phyloP scores from a whole-genome alignment of 2,888 invertebrate species.

The Diaphora mendica region DNA sequence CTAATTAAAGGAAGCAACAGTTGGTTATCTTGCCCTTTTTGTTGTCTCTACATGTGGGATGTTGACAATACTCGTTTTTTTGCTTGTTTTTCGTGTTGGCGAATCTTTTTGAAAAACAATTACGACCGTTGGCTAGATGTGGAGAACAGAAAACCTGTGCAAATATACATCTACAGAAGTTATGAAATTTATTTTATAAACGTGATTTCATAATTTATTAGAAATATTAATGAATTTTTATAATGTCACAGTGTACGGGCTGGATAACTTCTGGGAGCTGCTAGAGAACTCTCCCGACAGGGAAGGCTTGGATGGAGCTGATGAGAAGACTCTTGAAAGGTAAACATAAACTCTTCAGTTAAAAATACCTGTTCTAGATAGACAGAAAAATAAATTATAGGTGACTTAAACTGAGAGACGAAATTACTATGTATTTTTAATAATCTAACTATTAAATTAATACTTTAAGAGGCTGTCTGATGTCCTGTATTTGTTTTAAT shows the following conservation, averaged over 20 bases:
- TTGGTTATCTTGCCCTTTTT: slow-evolving; percentile 23
- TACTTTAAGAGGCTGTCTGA: not conserved
- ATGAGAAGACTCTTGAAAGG: slow-evolving; percentile 79
- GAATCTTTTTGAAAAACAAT: slow-evolving; percentile 4
- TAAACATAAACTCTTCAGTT: slow-evolving; percentile 42
- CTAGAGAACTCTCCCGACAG: slow-evolving; percentile 75
- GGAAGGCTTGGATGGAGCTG: slow-evolving; percentile 70
- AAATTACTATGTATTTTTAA: not conserved
- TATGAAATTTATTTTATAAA: not conserved
- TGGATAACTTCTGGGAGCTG: slow-evolving; percentile 83
- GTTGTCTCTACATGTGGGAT: slow-evolving; percentile 16
- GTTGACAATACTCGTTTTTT: slow-evolving; percentile 22
- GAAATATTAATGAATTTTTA: not conserved
- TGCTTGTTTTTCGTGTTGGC: slow-evolving; percentile 11
- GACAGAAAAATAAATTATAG: not conserved
- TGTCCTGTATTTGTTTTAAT: not conserved
- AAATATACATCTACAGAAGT: slow-evolving; percentile 4
- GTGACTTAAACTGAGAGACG: not conserved
- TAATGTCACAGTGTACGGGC: slow-evolving; percentile 69
- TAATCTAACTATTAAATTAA: not conserved
- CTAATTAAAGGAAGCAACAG: slow-evolving; percentile 35
- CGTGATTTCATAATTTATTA: not conserved
- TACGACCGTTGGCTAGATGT: slow-evolving; percentile 7
- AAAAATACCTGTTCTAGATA: too few relatives aligned
- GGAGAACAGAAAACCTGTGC: slow-evolving; percentile 9